A percentile compares a stretch with the other conserved stretches of the same genome.
These are phyloP conservation scores for Telmatherina bonti DNA, from an alignment of 2,797 vertebrate species.

Conservation along the genomic window DNA sequence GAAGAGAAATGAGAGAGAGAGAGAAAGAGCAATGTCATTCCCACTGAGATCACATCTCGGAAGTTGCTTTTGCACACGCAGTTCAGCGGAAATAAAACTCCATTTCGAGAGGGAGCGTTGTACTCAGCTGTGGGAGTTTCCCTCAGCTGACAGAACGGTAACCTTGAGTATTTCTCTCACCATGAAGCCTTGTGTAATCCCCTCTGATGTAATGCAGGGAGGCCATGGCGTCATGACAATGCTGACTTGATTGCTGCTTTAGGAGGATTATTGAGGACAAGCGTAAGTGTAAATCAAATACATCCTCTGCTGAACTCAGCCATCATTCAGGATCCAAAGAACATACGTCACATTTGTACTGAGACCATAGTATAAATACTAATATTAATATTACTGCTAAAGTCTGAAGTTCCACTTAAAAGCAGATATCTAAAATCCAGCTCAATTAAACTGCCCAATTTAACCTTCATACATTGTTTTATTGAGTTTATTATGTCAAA, in stretches of 20 bases:
- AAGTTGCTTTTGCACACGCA: conserved; percentile 15
- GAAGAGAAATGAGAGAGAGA: conserved; percentile 11
- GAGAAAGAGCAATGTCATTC: conserved; percentile 40
- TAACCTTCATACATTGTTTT: not conserved
- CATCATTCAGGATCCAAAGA: conserved; percentile 18
- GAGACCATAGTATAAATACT: not conserved
- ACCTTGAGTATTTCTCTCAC: conserved; percentile 51
- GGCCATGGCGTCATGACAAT: conserved; percentile 63
- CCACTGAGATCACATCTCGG: conserved; percentile 42
- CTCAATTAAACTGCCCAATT: fast-evolving
- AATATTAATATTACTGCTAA: not conserved
- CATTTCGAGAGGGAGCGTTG: conserved; percentile 20
- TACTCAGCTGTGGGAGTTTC: conserved; percentile 47
- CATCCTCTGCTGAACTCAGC: conserved; percentile 25
- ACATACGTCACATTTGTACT: not conserved
- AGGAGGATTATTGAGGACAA: conserved; percentile 70
- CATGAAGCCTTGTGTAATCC: conserved; percentile 60
- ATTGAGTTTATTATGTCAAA: conserved; percentile 6
- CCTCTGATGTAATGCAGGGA: conserved; percentile 68
- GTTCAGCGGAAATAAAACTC: conserved; percentile 24
- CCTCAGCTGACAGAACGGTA: conserved; percentile 49
- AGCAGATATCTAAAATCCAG: not conserved
- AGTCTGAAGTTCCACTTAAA: not conserved
- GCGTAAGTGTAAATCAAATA: conserved; percentile 51
- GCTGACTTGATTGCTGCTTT: conserved; percentile 73